These are phyloP conservation scores for Armadillidium nasatum DNA, from an alignment of 1,140 invertebrate genomes.

Conservation along the genomic window DNA sequence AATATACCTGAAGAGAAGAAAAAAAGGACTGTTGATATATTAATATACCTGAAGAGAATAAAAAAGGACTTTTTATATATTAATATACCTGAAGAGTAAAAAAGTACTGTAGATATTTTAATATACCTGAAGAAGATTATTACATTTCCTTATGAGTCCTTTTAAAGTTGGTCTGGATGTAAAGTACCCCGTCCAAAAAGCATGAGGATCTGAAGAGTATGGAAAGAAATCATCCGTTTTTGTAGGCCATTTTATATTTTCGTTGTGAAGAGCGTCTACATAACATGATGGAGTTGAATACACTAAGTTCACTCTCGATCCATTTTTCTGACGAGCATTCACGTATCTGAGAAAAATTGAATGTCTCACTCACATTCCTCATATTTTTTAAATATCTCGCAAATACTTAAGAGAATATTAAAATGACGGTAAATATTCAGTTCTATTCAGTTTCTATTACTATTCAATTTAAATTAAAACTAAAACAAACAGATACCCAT, in stretches of 20 bases:
- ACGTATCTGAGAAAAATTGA: no score
- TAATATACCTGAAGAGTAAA: background rate
- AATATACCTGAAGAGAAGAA: background rate
- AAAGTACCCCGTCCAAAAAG: constrained; percentile 94
- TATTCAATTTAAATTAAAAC: no score
- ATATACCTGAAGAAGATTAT: constrained; percentile 39
- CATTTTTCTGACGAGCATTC: constrained; percentile 54
- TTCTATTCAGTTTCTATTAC: no score
- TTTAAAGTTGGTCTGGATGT: constrained; percentile 82
- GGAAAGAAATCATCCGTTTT: constrained; percentile 50
- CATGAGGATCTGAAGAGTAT: constrained; percentile 74
- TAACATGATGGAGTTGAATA: constrained; percentile 96
- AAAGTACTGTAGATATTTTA: background rate
- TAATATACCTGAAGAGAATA: background rate
- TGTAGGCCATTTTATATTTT: constrained; percentile 60
- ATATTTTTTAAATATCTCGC: no score
- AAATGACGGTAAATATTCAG: no score
- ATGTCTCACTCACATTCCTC: no score
- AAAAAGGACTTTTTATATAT: background rate
- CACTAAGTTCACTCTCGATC: constrained; percentile 67
- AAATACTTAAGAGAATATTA: no score
- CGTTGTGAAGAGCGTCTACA: constrained; percentile 69
- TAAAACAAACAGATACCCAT: no score
- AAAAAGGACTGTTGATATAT: background rate
- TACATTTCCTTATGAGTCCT: constrained; percentile 48